phyloP scores from a whole-genome alignment of 2,113 vertebrate genomes.

The Phrynosoma blainvillii region DNA sequence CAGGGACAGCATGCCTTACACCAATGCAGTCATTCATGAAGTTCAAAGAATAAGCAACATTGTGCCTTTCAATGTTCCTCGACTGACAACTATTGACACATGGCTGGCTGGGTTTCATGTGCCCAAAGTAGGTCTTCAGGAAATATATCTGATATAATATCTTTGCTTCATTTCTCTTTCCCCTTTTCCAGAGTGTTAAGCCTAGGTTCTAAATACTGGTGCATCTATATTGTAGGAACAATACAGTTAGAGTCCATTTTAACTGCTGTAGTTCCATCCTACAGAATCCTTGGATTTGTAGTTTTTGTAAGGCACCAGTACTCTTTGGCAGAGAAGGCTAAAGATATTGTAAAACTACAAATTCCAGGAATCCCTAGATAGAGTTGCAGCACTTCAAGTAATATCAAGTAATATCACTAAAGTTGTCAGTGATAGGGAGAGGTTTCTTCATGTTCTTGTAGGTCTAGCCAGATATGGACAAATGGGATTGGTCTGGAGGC shows the following conservation, averaged over 20 bases:
- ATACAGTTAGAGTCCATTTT: too few species aligned
- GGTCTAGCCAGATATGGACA: too few species aligned
- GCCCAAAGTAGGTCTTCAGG: slow-evolving; percentile 76
- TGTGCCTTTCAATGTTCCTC: slow-evolving; percentile 76
- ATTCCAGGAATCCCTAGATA: too few species aligned
- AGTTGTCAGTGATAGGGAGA: background rate
- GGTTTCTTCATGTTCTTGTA: background rate
- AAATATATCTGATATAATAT: background rate
- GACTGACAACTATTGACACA: slow-evolving; percentile 69
- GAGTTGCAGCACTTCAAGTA: too few species aligned
- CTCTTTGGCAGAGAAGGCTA: too few species aligned
- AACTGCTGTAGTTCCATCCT: too few species aligned
- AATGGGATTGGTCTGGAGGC: too few species aligned
- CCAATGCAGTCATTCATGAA: slow-evolving; percentile 86
- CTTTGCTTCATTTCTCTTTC: background rate
- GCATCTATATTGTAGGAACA: too few species aligned
- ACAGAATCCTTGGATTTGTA: too few species aligned
- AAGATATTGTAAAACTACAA: too few species aligned
- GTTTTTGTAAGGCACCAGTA: too few species aligned
- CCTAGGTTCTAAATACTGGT: background rate
- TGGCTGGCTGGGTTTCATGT: slow-evolving; percentile 75
- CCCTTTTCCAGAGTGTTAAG: too few species aligned
- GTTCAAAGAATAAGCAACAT: slow-evolving; percentile 84
- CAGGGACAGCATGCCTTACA: slow-evolving; percentile 79
- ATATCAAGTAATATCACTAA: background rate